Conservation (phyloP, 1,140 invertebrate species). For the Sminthurides bifidus region DNA sequence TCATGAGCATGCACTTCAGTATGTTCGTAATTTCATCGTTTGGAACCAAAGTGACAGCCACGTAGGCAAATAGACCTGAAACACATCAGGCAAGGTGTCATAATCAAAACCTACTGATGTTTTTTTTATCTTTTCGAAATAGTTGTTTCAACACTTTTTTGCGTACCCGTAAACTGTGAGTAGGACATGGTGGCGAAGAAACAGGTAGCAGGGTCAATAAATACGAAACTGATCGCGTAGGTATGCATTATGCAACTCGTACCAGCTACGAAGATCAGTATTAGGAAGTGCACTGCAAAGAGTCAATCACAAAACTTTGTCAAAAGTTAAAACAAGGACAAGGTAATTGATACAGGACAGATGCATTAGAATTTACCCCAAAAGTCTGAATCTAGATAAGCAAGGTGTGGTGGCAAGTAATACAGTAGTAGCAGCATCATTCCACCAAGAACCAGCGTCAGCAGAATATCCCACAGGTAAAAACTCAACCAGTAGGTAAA, state of each 20-base stretch:
- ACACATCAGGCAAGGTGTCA: too few species aligned
- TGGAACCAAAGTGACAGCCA: too few species aligned
- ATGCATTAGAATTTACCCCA: not conserved
- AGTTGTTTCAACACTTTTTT: not conserved
- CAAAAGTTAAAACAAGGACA: not conserved
- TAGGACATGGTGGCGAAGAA: slow-evolving; percentile 3
- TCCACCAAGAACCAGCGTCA: not conserved
- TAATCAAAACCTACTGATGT: too few species aligned
- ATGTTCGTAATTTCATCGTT: too few species aligned
- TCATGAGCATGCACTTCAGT: too few species aligned
- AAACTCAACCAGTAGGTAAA: slow-evolving; percentile 8
- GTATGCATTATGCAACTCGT: not conserved
- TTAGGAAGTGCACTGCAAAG: slow-evolving; percentile 3
- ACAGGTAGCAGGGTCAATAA: not conserved
- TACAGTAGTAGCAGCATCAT: not conserved
- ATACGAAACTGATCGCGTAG: slow-evolving; percentile 6
- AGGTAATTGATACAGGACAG: not conserved
- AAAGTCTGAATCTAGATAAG: not conserved
- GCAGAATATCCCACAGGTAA: not conserved
- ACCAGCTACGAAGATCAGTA: not conserved
- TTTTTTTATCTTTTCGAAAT: not conserved
- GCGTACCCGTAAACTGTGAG: slow-evolving; percentile 3
- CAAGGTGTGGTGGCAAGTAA: not conserved
- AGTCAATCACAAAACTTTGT: not conserved
- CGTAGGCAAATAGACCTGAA: too few species aligned